Percentiles rank a stretch among this genome's conserved stretches.
Evolutionary conservation across 1,140 invertebrate species (phyloP).

Genomic region (Amphibalanus amphitrite): DNA sequence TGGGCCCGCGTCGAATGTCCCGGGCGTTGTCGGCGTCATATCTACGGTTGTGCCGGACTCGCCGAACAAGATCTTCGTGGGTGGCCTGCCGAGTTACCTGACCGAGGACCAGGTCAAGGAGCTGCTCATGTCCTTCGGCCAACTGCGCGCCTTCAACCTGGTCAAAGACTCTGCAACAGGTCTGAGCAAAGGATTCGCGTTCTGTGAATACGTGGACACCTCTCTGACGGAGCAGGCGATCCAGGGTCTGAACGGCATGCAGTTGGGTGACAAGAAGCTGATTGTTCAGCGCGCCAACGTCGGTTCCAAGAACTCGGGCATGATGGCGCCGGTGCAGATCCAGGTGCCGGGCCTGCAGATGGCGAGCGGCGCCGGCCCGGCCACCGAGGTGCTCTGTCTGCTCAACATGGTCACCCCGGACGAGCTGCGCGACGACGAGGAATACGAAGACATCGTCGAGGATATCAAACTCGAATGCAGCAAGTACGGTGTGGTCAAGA

Average conservation of each 20-base stretch:
- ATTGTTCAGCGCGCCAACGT: slow-evolving; percentile 95
- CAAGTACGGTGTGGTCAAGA: slow-evolving; percentile 86
- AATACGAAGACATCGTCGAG: slow-evolving; percentile 98
- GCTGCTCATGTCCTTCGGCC: slow-evolving; percentile 89
- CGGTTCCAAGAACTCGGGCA: slow-evolving; percentile 75
- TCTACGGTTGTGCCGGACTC: slow-evolving; percentile 86
- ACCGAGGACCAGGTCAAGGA: slow-evolving; percentile 99
- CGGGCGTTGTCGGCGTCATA: slow-evolving; percentile 51
- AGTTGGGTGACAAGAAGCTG: slow-evolving; percentile 94
- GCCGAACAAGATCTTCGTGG: slow-evolving; percentile 97
- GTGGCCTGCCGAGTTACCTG: slow-evolving; percentile 95
- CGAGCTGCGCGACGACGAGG: slow-evolving; percentile 93
- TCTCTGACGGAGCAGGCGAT: slow-evolving; percentile 97
- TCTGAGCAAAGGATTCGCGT: slow-evolving; percentile 95
- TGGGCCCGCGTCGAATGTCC: slow-evolving; percentile 62
- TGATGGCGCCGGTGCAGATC: slow-evolving; percentile 53
- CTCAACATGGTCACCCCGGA: slow-evolving; percentile 98
- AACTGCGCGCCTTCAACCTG: slow-evolving; percentile 92
- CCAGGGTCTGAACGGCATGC: slow-evolving; percentile 97
- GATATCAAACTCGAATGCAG: slow-evolving; percentile 97
- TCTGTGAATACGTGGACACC: slow-evolving; percentile 96
- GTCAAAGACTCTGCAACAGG: slow-evolving; percentile 96
- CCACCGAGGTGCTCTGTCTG: slow-evolving; percentile 91
- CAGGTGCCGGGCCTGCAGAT: slow-evolving; percentile 90
- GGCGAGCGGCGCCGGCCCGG: slow-evolving; percentile 68